A percentile compares a stretch with the other conserved stretches of the same genome.
Conservation (phyloP, 2,113 vertebrate species). For the Archocentrus centrarchus region DNA sequence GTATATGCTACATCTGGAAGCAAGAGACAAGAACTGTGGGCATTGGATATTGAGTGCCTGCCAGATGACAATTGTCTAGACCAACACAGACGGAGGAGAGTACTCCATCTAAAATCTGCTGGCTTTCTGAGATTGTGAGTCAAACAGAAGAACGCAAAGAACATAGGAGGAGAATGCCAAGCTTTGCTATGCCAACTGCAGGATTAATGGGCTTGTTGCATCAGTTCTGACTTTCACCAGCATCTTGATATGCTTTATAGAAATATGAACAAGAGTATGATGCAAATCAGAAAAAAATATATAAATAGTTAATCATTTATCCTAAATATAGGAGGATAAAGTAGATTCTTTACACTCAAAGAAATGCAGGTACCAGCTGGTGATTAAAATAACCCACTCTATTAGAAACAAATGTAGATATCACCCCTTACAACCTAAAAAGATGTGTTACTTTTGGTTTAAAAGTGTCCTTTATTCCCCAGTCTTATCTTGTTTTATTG, state of each 20-base stretch:
- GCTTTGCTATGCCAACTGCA: slow-evolving; percentile 42
- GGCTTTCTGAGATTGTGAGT: slow-evolving; percentile 58
- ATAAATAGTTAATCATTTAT: neutral
- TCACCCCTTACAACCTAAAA: neutral
- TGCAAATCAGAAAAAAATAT: slow-evolving; percentile 30
- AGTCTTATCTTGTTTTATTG: neutral
- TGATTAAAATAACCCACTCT: slow-evolving; percentile 4
- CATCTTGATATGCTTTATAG: slow-evolving; percentile 11
- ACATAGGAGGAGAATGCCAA: slow-evolving; percentile 37
- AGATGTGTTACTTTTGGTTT: neutral
- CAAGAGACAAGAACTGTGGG: slow-evolving; percentile 66
- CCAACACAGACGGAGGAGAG: slow-evolving; percentile 59
- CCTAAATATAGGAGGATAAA: neutral
- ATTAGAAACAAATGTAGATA: neutral
- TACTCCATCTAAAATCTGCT: slow-evolving; percentile 69
- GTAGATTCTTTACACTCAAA: neutral
- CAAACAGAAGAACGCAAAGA: slow-evolving; percentile 54
- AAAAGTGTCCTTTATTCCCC: neutral
- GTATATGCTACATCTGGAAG: slow-evolving; percentile 64
- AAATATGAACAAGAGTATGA: slow-evolving; percentile 25
- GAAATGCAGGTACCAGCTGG: neutral
- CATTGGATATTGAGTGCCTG: slow-evolving; percentile 56
- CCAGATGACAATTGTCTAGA: slow-evolving; percentile 71
- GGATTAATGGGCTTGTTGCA: slow-evolving; percentile 53
- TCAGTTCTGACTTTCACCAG: slow-evolving; percentile 42